phyloP scores from a whole-genome alignment of 2,797 vertebrate genomes.

The Premnoplex brunnescens region DNA sequence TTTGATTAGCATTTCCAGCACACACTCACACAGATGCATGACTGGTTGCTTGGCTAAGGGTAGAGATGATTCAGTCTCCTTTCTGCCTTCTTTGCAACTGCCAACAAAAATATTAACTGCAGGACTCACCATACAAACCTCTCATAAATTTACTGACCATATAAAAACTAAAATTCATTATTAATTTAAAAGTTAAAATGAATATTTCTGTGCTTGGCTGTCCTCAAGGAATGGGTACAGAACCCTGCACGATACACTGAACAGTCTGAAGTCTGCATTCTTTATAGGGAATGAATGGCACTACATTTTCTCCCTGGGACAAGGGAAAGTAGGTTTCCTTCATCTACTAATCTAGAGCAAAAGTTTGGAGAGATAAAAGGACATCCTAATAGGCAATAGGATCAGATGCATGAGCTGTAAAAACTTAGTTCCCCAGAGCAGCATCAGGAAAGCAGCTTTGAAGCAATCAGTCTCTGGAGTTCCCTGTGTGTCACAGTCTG shows the following conservation, averaged over 20 bases:
- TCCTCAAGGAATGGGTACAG: not conserved
- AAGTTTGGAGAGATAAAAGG: not conserved
- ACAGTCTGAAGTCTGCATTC: not conserved
- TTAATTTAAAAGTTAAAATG: not conserved
- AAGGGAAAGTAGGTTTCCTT: not conserved
- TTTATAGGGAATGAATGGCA: not conserved
- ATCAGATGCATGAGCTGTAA: rapidly evolving
- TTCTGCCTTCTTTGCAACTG: not conserved
- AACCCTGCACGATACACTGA: not conserved
- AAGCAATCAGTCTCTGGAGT: not conserved
- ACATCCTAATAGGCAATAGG: not conserved
- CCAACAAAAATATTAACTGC: not conserved
- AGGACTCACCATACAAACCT: not conserved
- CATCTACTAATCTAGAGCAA: not conserved
- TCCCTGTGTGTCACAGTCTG: not conserved
- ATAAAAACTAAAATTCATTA: not conserved
- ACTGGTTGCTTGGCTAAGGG: not conserved
- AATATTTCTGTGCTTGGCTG: not conserved
- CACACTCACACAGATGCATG: not conserved
- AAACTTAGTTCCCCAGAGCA: not conserved
- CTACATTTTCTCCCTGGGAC: not conserved
- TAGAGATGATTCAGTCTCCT: not conserved
- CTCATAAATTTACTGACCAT: not conserved
- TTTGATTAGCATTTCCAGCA: slow-evolving; percentile 19
- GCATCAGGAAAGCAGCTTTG: not conserved